These are phyloP conservation scores for Atrichornis clamosus DNA, from an alignment of 2,113 vertebrate genomes.

Conservation along the genomic window DNA sequence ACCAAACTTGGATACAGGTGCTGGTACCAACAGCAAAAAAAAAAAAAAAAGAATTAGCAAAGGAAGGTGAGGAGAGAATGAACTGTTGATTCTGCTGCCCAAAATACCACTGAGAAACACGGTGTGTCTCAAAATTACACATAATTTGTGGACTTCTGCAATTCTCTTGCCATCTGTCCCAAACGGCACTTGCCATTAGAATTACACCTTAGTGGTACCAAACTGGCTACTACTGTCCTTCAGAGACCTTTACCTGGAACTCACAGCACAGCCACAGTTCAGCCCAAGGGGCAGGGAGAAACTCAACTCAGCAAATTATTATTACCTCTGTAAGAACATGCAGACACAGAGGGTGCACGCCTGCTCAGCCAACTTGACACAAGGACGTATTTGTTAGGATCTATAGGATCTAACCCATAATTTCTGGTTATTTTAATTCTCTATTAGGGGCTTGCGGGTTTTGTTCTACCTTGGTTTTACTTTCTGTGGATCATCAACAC, in stretches of 20 bases:
- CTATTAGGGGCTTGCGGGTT: rapidly evolving
- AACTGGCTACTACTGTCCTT: not conserved
- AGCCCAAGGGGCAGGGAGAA: not conserved
- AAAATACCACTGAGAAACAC: rapidly evolving
- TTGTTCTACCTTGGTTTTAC: not conserved
- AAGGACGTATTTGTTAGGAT: not conserved
- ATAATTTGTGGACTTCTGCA: not conserved
- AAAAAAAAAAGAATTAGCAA: not conserved
- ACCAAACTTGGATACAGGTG: rapidly evolving
- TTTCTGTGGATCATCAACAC: not conserved
- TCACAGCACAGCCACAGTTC: not conserved
- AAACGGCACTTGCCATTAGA: rapidly evolving
- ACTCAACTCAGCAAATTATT: not conserved
- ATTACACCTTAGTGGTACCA: not conserved
- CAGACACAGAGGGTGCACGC: rapidly evolving
- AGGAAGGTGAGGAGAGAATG: not conserved
- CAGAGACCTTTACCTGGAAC: not conserved
- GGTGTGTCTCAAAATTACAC: not conserved
- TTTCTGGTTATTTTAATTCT: not conserved
- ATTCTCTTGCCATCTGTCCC: not conserved
- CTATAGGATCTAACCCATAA: rapidly evolving
- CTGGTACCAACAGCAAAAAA: not conserved
- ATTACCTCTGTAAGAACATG: not conserved
- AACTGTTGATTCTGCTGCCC: not conserved
- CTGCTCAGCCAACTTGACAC: not conserved